A percentile compares a stretch with the other conserved stretches of the same genome.
Evolutionary conservation across 2,888 invertebrate species (phyloP).

Genomic region (Lithosia quadra): DNA sequence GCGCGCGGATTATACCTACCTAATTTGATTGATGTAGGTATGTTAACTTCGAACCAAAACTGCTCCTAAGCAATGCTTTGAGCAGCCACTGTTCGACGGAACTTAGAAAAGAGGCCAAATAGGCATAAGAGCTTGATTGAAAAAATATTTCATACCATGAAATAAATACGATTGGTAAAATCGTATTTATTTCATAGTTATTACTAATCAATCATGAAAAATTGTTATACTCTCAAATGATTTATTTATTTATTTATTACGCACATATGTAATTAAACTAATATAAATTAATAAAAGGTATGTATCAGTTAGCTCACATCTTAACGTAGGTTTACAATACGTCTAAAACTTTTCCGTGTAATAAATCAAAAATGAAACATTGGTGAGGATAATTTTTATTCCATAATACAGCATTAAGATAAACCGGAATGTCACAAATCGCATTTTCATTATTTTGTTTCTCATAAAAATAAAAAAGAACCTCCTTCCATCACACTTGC

Average conservation of each 20-base stretch:
- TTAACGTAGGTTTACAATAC: conserved; percentile 26
- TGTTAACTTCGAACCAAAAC: not conserved
- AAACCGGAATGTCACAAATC: conserved; percentile 87
- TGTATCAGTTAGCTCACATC: conserved; percentile 19
- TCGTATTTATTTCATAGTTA: not conserved
- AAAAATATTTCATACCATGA: not conserved
- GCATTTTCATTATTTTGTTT: conserved; percentile 77
- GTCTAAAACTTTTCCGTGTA: conserved; percentile 17
- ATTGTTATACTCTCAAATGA: conserved; percentile 21
- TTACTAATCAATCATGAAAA: conserved; percentile 14
- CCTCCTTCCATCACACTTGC: conserved; percentile 77
- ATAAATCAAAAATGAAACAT: conserved; percentile 68
- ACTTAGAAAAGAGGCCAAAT: not conserved
- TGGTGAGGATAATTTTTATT: conserved; percentile 86
- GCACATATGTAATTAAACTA: conserved; percentile 29
- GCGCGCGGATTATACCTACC: too few species aligned
- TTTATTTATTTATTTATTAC: conserved; percentile 26
- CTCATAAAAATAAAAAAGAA: conserved; percentile 81
- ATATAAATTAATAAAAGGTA: conserved; percentile 28
- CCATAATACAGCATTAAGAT: conserved; percentile 87
- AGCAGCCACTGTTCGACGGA: not conserved
- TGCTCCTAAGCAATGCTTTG: not conserved
- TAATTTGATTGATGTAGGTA: not conserved
- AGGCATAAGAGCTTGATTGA: not conserved
- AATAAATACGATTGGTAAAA: too few species aligned